Conservation (phyloP, 1,140 invertebrate species). For the Zaprionus ornatus region DNA sequence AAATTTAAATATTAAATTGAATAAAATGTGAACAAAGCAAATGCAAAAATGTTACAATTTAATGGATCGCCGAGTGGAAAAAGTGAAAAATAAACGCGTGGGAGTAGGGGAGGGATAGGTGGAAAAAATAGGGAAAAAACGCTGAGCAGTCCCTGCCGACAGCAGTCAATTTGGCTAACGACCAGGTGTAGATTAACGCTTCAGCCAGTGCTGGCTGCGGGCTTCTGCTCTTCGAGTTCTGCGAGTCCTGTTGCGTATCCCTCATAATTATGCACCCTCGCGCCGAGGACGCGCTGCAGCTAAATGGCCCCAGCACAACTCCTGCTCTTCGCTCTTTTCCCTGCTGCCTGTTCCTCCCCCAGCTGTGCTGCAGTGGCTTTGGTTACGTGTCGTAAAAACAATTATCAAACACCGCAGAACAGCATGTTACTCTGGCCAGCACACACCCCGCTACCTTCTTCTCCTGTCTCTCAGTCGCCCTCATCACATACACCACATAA, state of each 20-base stretch:
- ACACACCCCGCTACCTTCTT: no score
- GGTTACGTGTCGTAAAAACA: conserved; percentile 61
- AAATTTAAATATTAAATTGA: conserved; percentile 56
- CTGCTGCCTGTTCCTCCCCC: conserved; percentile 1
- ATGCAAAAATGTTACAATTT: conserved; percentile 54
- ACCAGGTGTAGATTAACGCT: conserved; percentile 63
- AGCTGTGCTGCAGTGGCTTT: neutral
- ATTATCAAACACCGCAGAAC: conserved; percentile 61
- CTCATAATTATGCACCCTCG: conserved; percentile 60
- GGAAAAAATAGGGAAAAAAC: conserved; percentile 1
- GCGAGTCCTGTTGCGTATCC: conserved; percentile 3
- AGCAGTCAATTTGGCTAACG: conserved; percentile 54
- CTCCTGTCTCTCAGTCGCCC: neutral
- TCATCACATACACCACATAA: conserved; percentile 32
- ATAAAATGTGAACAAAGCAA: conserved; percentile 39
- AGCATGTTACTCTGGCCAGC: conserved; percentile 3
- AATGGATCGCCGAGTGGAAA: conserved; percentile 69
- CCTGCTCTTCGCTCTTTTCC: neutral
- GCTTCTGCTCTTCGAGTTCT: neutral
- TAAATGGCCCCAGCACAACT: conserved; percentile 30
- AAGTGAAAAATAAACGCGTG: conserved; percentile 64
- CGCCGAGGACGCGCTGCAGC: conserved; percentile 18
- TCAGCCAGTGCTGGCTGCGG: conserved; percentile 13
- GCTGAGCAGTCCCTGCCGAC: conserved; percentile 5
- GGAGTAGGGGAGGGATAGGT: neutral